Conservation (phyloP, 2,113 vertebrate genomes). For the Muntiacus reevesi region DNA sequence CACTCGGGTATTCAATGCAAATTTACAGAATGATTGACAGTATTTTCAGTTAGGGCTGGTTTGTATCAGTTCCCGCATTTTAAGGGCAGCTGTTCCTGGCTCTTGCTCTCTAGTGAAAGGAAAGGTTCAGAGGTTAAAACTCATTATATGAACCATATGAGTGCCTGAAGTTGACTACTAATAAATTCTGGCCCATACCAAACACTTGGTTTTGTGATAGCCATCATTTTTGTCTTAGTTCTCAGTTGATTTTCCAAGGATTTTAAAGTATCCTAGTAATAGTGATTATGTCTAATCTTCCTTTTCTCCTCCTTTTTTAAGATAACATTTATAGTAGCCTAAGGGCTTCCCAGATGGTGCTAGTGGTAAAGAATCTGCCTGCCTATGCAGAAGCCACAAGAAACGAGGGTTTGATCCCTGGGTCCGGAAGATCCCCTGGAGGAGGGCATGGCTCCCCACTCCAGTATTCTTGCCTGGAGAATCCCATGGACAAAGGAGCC, state of each 20-base stretch:
- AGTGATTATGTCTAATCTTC: neutral
- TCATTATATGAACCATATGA: neutral
- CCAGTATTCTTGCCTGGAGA: neutral
- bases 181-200: neutral
- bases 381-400: neutral
- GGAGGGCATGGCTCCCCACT: neutral
- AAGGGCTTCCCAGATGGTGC: neutral
- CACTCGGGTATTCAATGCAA: neutral
- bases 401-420: neutral
- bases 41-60: neutral
- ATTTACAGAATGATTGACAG: neutral
- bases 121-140: neutral
- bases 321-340: neutral
- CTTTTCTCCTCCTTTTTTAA: neutral
- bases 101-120: neutral
- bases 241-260: neutral
- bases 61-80: neutral
- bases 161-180: neutral
- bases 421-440: neutral
- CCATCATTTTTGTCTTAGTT: neutral
- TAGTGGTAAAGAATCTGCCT: neutral
- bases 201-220: neutral
- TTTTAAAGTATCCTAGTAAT: neutral
- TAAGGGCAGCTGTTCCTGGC: neutral
- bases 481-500: neutral